Evolutionary conservation across 2,888 invertebrate genomes (phyloP), one percentile per base, ranked within the genome.

Genomic region (Acrobasis repandana): DNA sequence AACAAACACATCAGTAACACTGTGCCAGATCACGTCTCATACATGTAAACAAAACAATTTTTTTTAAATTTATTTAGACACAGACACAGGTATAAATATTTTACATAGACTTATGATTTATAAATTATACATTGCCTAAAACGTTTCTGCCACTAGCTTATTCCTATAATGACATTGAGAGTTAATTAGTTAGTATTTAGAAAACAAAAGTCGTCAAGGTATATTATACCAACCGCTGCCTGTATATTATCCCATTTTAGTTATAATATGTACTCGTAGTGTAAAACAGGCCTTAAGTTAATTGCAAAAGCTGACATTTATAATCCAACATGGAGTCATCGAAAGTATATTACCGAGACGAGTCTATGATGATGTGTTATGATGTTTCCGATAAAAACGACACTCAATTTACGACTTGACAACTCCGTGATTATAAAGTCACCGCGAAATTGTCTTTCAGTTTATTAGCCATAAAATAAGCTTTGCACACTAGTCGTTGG

Each of bases 241-340:
- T 28, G 28, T 28, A 28, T 28, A 6, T 20, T 20, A 50, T 65
- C 64, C 63, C 50, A 63, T 63, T 63, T 64, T 59, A 68, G 67
- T 69, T 70, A 70, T 70, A 71, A 68, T 73, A 72, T 73, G 70
- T 75, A 71, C 74, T 71, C 68, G 72, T 38, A 11, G 38, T 33
- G 28, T 5, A 28, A 28, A 28, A 28, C 34, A 9, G 2, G 16
- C 18, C 18, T 54, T 38, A 38, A 34, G 28, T 48, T 58, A 20
- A 49, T 20, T 49, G 49, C 49, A 49, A 20, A 52, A 52, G 15
- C 36, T 51, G 20, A 47, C 46, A 52, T 52, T 60, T 46, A 48
- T 16, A 49, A 58, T 28, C 34, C 58, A 16, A 16, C 14, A 49
- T 18, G 14, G 38, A 49, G 18, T 58, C 33, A 49, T n/a, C 14